phyloP scores from a whole-genome alignment of 2,888 invertebrate species.

The Marasmarcha lunaedactyla region DNA sequence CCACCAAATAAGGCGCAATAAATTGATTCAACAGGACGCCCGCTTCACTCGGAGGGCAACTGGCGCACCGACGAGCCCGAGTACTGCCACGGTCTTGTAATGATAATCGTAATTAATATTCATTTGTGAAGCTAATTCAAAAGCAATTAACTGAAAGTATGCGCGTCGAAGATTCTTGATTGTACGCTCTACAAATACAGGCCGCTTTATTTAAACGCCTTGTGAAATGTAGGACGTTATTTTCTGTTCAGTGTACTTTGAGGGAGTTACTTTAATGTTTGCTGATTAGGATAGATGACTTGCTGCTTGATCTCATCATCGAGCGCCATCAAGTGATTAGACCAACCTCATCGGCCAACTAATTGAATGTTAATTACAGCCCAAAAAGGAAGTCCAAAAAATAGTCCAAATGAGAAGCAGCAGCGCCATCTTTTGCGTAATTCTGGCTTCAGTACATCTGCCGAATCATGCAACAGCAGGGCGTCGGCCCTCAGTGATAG shows the following conservation, averaged over 20 bases:
- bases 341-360: too few species aligned
- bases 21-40: too few species aligned
- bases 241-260: neutral
- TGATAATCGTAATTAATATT: neutral
- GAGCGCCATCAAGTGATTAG: too few species aligned
- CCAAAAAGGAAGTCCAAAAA: too few species aligned
- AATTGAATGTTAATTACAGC: too few species aligned
- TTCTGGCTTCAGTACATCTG: too few species aligned
- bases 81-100: neutral
- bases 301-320: neutral
- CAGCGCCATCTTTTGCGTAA: too few species aligned
- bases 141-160: neutral
- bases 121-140: neutral
- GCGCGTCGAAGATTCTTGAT: neutral
- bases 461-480: too few species aligned
- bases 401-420: too few species aligned
- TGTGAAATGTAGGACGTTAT: neutral
- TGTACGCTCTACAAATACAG: neutral
- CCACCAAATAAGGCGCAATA: too few species aligned
- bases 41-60: too few species aligned
- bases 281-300: slow-evolving; percentile 1
- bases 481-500: too few species aligned
- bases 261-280: neutral
- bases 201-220: neutral
- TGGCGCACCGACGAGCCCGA: neutral